Evolutionary conservation across 2,797 vertebrate species (phyloP), one percentile per base, ranked within the genome.

Genomic region (Sphenopsis melanotis): DNA sequence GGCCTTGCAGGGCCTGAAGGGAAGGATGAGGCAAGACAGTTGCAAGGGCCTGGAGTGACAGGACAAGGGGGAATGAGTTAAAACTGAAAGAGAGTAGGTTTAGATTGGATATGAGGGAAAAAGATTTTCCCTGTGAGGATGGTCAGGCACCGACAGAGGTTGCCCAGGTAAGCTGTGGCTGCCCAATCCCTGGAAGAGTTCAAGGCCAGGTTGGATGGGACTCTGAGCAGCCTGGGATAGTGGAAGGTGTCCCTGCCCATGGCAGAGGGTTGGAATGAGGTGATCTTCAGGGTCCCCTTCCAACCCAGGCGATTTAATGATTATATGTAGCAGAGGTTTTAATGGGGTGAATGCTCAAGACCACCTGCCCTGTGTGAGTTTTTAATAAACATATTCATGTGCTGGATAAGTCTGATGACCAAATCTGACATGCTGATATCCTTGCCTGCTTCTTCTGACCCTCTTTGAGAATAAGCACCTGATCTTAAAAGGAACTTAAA

Each of bases 11-110:
- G 20, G 26, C 44, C 34, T 32, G 52, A 39, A 46, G 39, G 52
- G 65, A 36, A 12, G 2, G 52, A 20, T 32, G 18, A 37, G 15
- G 1, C 1, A 15, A 27, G 15, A 9, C 7, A 32, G 3, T 52
- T 52, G 9, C 4, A 21, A 32, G 30, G 29, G 29, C 8, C 5
- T 70, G 57, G 44, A 70, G 46, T 71, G 46, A 10, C 9, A 47
- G 87, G 46, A 18, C 5, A 8, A 32, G 30, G 21, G 21, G 9
- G 2, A 20, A 21, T 7, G 65, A 44, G 6, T 15, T 77, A 11
- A 64, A 14, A 46, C 21, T 34, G 57, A 10, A 37, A 59, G 34
- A 13, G 18, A 46, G 15, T 0, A 4, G 24, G 18, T 20, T 16
- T 71, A 27, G 52, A 17, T 7, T 39, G 15, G 24, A 9, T 65